Conservation (phyloP, 2,113 vertebrate species). For the Phyllostomus discolor region DNA sequence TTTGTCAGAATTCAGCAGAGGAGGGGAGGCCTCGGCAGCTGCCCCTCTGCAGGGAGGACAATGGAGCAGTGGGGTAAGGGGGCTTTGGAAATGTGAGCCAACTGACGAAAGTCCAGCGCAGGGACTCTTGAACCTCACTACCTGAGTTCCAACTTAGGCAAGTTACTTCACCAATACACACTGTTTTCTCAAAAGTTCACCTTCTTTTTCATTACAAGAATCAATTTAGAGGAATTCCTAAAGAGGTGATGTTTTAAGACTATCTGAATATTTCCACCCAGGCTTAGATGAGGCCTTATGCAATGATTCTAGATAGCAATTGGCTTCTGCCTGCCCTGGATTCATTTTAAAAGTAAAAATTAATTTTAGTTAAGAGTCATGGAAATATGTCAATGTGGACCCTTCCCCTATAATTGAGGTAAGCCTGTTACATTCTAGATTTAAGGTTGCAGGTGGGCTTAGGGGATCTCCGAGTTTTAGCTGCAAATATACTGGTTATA, state of each 20-base stretch:
- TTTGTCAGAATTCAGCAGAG: background rate
- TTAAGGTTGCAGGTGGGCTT: background rate
- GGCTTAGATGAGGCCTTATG: background rate
- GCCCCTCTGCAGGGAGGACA: background rate
- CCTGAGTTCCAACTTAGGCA: background rate
- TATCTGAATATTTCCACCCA: background rate
- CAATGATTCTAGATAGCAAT: background rate
- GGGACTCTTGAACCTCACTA: background rate
- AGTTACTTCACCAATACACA: background rate
- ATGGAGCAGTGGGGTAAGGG: background rate
- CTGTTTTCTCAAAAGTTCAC: background rate
- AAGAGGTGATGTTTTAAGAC: background rate
- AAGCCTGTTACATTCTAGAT: background rate
- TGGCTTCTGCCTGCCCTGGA: background rate
- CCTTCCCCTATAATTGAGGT: background rate
- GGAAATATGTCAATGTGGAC: background rate
- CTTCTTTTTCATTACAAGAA: background rate
- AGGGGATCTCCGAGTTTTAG: background rate
- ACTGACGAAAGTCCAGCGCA: background rate
- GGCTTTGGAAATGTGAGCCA: background rate
- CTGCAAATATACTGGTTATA: background rate
- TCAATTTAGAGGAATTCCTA: background rate
- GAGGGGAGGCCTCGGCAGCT: background rate
- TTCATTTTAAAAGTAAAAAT: background rate
- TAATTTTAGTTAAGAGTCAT: background rate